Evolutionary conservation across 2,888 invertebrate genomes (phyloP).

Genomic region (Noctuana brunneofusca): DNA sequence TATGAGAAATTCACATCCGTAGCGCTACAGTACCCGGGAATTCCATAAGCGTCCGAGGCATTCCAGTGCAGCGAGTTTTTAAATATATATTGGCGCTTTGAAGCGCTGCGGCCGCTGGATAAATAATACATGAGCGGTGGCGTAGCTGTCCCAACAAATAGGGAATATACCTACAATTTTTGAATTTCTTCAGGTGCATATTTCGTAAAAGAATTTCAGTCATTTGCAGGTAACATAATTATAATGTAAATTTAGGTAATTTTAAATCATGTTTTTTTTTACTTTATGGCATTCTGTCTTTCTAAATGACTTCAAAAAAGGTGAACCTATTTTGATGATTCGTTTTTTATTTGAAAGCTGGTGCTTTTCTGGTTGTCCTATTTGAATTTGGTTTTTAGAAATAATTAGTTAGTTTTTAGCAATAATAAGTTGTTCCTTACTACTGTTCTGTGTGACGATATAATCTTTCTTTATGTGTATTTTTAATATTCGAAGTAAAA

Average conservation of each 20-base stretch:
- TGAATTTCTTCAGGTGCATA: slow-evolving; percentile 33
- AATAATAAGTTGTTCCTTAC: too few relatives aligned
- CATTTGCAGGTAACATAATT: neutral
- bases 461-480: too few relatives aligned
- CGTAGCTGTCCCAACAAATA: slow-evolving; percentile 22
- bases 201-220: neutral
- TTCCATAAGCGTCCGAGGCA: slow-evolving; percentile 28
- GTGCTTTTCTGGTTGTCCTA: too few relatives aligned
- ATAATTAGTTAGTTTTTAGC: too few relatives aligned
- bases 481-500: too few relatives aligned
- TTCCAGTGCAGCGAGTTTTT: slow-evolving; percentile 32
- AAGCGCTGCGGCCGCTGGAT: slow-evolving; percentile 36
- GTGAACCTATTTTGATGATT: too few relatives aligned
- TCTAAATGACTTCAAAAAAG: too few relatives aligned
- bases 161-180: slow-evolving; percentile 42
- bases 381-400: too few relatives aligned
- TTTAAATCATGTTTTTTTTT: too few relatives aligned
- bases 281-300: neutral
- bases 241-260: neutral
- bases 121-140: slow-evolving; percentile 44
- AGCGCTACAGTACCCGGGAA: slow-evolving; percentile 4
- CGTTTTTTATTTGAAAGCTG: too few relatives aligned
- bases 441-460: too few relatives aligned
- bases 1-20: slow-evolving; percentile 22
- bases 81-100: slow-evolving; percentile 40